Base-by-base conservation (phyloP, 2,113 vertebrate genomes). In the Hymenochirus boettgeri region DNA sequence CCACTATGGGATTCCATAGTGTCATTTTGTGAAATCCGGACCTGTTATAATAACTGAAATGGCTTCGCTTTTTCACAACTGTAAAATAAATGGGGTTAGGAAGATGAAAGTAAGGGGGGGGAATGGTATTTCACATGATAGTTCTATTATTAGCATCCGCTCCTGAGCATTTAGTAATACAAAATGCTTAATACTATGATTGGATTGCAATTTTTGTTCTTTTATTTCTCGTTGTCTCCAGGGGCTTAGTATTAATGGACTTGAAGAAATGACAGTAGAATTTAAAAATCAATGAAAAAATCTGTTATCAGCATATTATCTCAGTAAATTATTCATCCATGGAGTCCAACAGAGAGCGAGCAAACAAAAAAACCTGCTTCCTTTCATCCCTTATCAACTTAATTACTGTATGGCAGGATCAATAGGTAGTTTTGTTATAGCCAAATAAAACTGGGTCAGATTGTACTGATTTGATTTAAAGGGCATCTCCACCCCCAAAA, bases 331-430 rank as follows among this genome's bases (percentile, higher is more conserved):
- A 65, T 65, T 58, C 63, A 66, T 35, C 63, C 63, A 65, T 57
- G 53, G 19, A 57, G 54, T 48, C 27, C 54, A 58, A 48, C 54
- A 54, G 51, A 35, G 23, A 50, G 46, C 45, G 7, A 9, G 39
- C 17, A 31, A 18, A 18, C 19, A 50, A 39, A 66, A 57, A 27
- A n/a, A n/a, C n/a, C n/a, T 35, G 63, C 58, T 39, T 33, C 47
- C 55, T 57, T 65, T 57, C 39, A 65, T 65, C 55, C 58, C 48
- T 31, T 39, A 54, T 63, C 55, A 66, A 45, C 45, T 50, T 66
- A 66, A 66, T 66, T 66, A 48, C 29, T 23, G 26, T 37, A 31
- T 37, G 26, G n/a, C 15, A 51, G 19, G 25, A 66, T 66, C 63
- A 66, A 58, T 58, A 58, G 3, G 25, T 53, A 37, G 29, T 58